Evolutionary conservation across 1,140 invertebrate species (phyloP).

Genomic region (Bombus affinis): DNA sequence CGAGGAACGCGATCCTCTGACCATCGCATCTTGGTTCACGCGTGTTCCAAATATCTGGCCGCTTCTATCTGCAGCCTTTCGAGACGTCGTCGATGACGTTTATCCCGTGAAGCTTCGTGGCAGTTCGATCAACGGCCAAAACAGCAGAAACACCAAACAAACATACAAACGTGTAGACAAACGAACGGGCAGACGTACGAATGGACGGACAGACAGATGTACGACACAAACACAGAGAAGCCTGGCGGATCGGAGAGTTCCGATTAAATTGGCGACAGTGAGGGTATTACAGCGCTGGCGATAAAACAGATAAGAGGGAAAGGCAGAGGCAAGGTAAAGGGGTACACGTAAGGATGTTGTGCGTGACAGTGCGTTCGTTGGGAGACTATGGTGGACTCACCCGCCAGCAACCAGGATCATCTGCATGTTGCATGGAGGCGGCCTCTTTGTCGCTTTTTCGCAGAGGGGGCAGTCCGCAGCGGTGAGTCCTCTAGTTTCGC

Average conservation of each 20-base stretch:
- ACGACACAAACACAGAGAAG: slow-evolving; percentile 21
- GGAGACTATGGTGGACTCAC: slow-evolving; percentile 79
- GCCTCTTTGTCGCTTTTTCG: slow-evolving; percentile 78
- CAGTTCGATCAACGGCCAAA: neutral
- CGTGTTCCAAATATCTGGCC: too few species aligned
- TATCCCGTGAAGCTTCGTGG: too few species aligned
- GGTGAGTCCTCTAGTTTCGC: slow-evolving; percentile 71
- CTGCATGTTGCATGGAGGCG: slow-evolving; percentile 82
- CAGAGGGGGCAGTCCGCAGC: slow-evolving; percentile 68
- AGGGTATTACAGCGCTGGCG: slow-evolving; percentile 26
- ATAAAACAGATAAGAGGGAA: neutral
- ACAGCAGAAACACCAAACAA: neutral
- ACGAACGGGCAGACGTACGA: neutral
- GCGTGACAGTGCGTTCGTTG: slow-evolving; percentile 42
- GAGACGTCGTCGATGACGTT: too few species aligned
- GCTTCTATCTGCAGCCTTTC: too few species aligned
- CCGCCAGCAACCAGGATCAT: slow-evolving; percentile 82
- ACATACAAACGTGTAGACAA: neutral
- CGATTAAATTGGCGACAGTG: neutral
- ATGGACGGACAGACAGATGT: slow-evolving; percentile 2
- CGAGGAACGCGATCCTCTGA: too few species aligned
- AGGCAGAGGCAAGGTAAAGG: neutral
- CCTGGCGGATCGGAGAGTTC: slow-evolving; percentile 8
- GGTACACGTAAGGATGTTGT: slow-evolving; percentile 12
- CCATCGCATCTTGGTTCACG: too few species aligned